phyloP scores from a whole-genome alignment of 2,797 vertebrate genomes.

The Anguilla anguilla region DNA sequence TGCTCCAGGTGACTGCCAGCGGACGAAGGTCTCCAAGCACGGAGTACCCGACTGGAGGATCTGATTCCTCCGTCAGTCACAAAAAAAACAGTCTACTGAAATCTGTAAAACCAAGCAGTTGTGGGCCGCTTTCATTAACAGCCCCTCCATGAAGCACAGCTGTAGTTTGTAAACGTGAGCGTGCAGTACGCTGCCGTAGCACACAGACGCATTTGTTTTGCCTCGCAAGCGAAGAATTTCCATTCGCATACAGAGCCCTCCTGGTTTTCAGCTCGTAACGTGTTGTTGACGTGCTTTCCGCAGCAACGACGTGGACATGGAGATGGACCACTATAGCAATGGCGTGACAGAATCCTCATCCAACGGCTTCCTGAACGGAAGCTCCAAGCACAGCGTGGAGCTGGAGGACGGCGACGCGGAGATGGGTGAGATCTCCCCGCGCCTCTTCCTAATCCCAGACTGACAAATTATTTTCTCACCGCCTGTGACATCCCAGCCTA shows the following conservation, averaged over 20 bases:
- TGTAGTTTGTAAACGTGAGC: background rate
- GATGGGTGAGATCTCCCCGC: constrained; percentile 80
- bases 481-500: no score
- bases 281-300: background rate
- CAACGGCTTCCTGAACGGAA: constrained; percentile 98
- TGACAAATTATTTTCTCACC: background rate
- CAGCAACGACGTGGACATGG: constrained; percentile 96
- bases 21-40: background rate
- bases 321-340: constrained; percentile 97
- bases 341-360: constrained; percentile 93
- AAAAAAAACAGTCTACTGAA: background rate
- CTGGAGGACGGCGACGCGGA: constrained; percentile 94
- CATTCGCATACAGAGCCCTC: background rate
- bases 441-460: background rate
- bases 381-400: constrained; percentile 88
- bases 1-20: constrained; percentile 77
- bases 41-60: background rate
- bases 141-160: background rate
- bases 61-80: background rate
- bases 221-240: background rate
- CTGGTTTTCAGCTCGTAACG: background rate
- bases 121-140: background rate
- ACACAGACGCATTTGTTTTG: background rate
- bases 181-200: background rate
- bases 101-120: background rate